Percentiles rank a stretch among this genome's conserved stretches.
phyloP scores from a whole-genome alignment of 1,140 invertebrate species.

The Pemphigus obesinymphae region DNA sequence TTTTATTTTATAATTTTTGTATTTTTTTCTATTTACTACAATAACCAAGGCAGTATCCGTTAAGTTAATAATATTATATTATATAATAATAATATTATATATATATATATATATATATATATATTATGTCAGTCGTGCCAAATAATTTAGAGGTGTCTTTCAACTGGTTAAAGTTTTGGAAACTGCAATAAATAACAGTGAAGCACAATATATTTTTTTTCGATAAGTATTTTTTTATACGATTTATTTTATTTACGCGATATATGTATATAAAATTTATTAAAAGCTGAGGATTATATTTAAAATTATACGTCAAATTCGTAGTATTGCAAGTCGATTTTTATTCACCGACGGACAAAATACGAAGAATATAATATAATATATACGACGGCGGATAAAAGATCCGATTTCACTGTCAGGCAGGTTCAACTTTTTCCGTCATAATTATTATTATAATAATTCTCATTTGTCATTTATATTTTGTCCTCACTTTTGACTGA shows the following conservation, averaged over 20 bases:
- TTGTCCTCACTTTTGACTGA: no score
- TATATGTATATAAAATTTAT: background rate
- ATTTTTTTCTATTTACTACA: no score
- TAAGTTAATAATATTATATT: no score
- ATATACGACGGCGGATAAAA: no score
- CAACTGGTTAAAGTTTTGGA: background rate
- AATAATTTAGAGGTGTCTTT: background rate
- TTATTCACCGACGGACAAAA: background rate
- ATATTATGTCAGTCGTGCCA: background rate
- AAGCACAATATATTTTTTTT: background rate
- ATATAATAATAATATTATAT: conserved; percentile 4
- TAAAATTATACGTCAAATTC: background rate
- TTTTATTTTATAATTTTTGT: no score
- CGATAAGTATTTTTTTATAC: background rate
- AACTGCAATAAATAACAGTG: background rate
- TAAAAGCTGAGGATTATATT: background rate
- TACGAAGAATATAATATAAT: no score
- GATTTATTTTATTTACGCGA: background rate
- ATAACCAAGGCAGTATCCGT: no score
- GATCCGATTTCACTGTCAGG: background rate
- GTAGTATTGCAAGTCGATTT: background rate
- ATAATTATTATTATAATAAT: no score
- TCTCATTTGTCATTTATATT: no score
- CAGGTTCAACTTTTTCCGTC: no score
- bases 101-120: no score